Base-by-base conservation (phyloP, 2,888 invertebrate genomes). In the Tetropium fuscum region DNA sequence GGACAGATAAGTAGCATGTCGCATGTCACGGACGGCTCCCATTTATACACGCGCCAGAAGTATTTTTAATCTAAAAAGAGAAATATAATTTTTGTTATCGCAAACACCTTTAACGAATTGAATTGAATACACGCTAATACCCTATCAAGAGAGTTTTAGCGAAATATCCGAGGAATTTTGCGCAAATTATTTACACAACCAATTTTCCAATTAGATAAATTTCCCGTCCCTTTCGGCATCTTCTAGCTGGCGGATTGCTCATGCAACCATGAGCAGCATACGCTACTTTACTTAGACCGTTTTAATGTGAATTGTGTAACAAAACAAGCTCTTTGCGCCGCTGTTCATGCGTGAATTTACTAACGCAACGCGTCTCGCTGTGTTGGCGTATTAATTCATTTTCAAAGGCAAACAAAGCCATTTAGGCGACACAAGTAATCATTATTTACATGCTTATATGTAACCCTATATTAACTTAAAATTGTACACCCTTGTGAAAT, bases 181-280 rank as follows among this genome's bases (percentile, higher is more conserved):
- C 47, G 40, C 19, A 41, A 43, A 16, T 44, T 30, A 44, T 53
- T 47, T 53, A 53, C 27, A 20, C 53, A 41, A 22, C 40, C 36
- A 58, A 58, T 53, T 53, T 58, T 58, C 58, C 58, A 58, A 58
- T 47, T 58, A 58, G 53, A 19, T 36, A 53, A 44, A 38, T 58
- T 49, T 44, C 30, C 18, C 51, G 36, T 25, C 44, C 58, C 44
- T 44, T 45, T 53, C 27, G 22, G 18, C 16, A 16, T 27, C 25
- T 44, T 44, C n/a, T 16, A 44, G 36, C 43, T 15, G 16, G 22
- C 15, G 44, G 48, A 48, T 56, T 11, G 47, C 48, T 56, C 48
- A 47, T 56, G 56, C 48, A 27, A 20, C 19, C 57, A 44, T 57
- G 57, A 57, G 38, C 53, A 53, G 38, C 44, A 45, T 45, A 58